Evolutionary conservation across 1,140 invertebrate species (phyloP), one percentile per base, ranked within the genome.

Genomic region (Stenopsyche tienmushanensis): DNA sequence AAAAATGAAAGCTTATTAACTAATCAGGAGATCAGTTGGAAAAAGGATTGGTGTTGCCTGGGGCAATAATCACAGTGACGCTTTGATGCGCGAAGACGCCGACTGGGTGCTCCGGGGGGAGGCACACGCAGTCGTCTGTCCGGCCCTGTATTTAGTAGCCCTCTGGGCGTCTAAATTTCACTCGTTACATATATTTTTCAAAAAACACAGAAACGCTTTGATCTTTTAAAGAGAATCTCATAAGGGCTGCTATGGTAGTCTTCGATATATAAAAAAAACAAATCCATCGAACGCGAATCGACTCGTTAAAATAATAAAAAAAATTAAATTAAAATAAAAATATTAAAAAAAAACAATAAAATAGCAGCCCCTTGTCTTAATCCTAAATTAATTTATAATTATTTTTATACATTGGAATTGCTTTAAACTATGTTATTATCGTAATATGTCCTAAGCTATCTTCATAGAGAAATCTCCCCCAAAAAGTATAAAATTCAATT

Each of bases 1-100:
- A 60, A 45, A 41, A 57, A n/a, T n/a, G 21, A 39, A 41, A 42
- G 23, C 69, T 65, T 67, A 67, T 60, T 62, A 41, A 52, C 65
- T 70, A 70, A 70, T 57, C 62, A 55, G 26, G 69, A 70, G 69
- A 70, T 70, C 69, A 70, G 65, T 67, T 64, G 65, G 60, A 65
- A 66, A 67, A 17, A 70, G 68, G 65, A 67, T 66, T 64, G 58
- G 65, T 47, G 54, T 65, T 67, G 65, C 65, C 65, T 64, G 55
- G 57, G 69, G 69, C 69, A 66, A 60, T 49, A 59, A 70, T 70
- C 69, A 70, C 69, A 70, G 69, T 25, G 34, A 50, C 63, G 69
- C 69, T 70, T 70, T 70, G 69, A 70, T 70, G 69, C 62, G 65
- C 69, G 47, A 62, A 70, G 69, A 65, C 69, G 65, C 39, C 55